These are phyloP conservation scores for Saccostrea glomerata DNA, from an alignment of 1,140 invertebrate species.

Conservation along the genomic window DNA sequence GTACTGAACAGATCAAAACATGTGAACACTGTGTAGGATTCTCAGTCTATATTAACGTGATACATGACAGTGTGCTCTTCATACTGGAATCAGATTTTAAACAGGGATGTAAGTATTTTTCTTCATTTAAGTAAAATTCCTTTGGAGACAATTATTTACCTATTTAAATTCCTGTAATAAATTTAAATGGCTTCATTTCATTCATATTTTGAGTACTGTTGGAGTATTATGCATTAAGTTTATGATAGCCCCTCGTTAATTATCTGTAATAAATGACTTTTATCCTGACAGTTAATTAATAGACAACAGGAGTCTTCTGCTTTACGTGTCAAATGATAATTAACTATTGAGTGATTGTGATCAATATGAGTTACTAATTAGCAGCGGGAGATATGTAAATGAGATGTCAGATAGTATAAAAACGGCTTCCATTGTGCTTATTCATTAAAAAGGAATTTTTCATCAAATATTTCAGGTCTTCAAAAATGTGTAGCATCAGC, in stretches of 20 bases:
- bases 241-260: neutral
- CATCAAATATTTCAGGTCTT: neutral
- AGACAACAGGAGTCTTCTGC: neutral
- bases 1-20: slow-evolving; percentile 23
- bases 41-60: neutral
- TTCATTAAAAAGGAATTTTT: neutral
- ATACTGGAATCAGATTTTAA: neutral
- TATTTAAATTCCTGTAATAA: neutral
- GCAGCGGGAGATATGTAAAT: neutral
- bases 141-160: no score
- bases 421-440: neutral
- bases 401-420: neutral
- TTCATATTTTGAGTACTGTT: neutral
- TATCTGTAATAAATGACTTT: neutral
- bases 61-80: neutral
- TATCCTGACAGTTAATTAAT: neutral
- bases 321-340: neutral
- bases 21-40: neutral
- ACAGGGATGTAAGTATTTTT: neutral
- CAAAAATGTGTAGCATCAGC: neutral
- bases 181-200: neutral
- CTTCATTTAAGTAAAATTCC: neutral
- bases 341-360: neutral
- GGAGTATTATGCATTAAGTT: neutral
- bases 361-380: neutral